Base-by-base conservation (phyloP, 2,113 vertebrate genomes). In the Crypturellus undulatus region DNA sequence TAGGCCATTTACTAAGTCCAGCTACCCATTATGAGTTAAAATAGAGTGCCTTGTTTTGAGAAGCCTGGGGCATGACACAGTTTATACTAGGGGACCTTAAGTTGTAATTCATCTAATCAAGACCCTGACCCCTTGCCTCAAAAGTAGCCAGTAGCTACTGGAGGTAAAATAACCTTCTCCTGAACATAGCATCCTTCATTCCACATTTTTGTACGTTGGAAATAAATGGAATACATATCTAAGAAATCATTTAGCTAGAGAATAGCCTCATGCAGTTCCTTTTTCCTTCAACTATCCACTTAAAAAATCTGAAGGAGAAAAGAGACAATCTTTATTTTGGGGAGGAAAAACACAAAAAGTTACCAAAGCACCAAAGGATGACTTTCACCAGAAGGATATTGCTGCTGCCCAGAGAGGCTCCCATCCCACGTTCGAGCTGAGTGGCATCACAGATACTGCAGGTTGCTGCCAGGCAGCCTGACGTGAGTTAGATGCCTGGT, bases 91-190 rank as follows among this genome's bases (percentile, higher is more conserved):
- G 28, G 77, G 96, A 95, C 97, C 97, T 65, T 62, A 97, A 96
- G 95, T 92, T 97, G 97, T 98, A 98, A 98, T 98, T 98, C 96
- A 97, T 96, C 98, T 98, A 98, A 98, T 98, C 98, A 98, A 97
- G 89, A 56, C 76, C 85, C 96, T 98, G 98, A 98, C 98, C 97
- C 96, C 77, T 97, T 96, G 94, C 92, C 96, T 97, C 95, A 95
- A 86, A 96, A 97, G 96, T 96, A 97, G 94, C 96, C 95, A 95
- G 92, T 95, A 96, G 97, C 90, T 64, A 24, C 90, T 87, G 84
- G 68, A 94, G 68, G 87, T 38, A 93, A 97, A 96, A 93, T 94
- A 92, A 68, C 67, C 87, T 96, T 97, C 81, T 94, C 88, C 94
- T 91, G 85, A 94, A 76, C 79, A 87, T 79, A 94, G 95, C 85